Conservation (phyloP, 2,888 invertebrate species). For the Embidobia sp. region DNA sequence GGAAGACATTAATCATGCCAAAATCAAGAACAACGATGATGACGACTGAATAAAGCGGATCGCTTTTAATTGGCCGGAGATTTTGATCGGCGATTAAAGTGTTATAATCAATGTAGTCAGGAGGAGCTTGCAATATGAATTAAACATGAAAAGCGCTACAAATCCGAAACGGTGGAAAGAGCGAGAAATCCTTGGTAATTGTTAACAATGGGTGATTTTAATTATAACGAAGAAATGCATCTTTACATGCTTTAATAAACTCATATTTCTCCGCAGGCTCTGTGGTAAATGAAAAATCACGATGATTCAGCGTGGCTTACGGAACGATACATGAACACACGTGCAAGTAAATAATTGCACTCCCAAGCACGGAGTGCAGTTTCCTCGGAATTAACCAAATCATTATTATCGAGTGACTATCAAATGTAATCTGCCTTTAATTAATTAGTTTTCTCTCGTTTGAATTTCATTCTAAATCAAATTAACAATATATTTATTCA, state of each 20-base stretch:
- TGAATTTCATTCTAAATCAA: too few relatives aligned
- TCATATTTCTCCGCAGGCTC: constrained; percentile 32
- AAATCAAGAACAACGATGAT: too few relatives aligned
- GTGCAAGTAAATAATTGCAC: constrained; percentile 39
- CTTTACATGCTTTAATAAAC: constrained; percentile 48
- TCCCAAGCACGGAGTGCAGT: not conserved
- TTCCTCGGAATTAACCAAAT: constrained; percentile 5
- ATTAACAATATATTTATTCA: too few relatives aligned
- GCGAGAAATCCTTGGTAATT: constrained; percentile 23
- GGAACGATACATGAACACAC: constrained; percentile 25
- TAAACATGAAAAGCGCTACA: constrained; percentile 2
- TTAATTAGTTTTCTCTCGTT: too few relatives aligned
- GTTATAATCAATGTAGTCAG: too few relatives aligned
- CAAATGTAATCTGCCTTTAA: too few relatives aligned
- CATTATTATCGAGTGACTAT: too few relatives aligned
- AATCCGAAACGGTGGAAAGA: constrained; percentile 2
- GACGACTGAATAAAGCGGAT: constrained; percentile 4
- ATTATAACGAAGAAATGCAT: constrained; percentile 48
- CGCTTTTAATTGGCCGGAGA: too few relatives aligned
- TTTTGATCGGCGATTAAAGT: too few relatives aligned
- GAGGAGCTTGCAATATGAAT: too few relatives aligned
- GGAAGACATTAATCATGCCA: too few relatives aligned
- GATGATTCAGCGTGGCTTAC: constrained; percentile 38
- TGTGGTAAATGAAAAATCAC: constrained; percentile 38
- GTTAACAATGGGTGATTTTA: constrained; percentile 36